Percentiles rank a stretch among this genome's conserved stretches.
Conservation (phyloP, 53 echinoderm and acorn worm genomes). For the Actinopyga echinites region DNA sequence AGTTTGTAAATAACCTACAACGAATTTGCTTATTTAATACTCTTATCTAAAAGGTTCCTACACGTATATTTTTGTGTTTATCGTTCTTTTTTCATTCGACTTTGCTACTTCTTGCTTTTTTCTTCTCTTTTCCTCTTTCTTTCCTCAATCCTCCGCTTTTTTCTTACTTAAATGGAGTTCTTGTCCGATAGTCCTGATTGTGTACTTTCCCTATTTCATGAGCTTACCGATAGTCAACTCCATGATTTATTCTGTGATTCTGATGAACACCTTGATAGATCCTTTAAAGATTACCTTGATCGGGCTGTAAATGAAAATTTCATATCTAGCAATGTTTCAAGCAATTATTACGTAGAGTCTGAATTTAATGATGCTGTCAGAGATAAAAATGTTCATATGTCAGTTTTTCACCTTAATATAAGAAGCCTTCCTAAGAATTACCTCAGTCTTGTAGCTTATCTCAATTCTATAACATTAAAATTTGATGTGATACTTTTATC, state of each 20-base stretch:
- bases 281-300: too few relatives aligned
- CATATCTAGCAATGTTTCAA: too few relatives aligned
- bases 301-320: neutral
- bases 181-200: neutral
- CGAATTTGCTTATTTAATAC: too few relatives aligned
- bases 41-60: too few relatives aligned
- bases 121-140: too few relatives aligned
- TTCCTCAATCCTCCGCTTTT: neutral
- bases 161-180: neutral
- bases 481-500: neutral
- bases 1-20: too few relatives aligned
- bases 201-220: neutral
- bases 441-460: neutral
- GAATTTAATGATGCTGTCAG: neutral
- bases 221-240: too few relatives aligned
- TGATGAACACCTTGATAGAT: neutral
- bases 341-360: too few relatives aligned
- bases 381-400: neutral
- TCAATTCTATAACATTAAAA: neutral
- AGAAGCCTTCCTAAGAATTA: slow-evolving; percentile 23
- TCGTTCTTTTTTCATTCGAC: too few relatives aligned
- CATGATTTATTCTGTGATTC: neutral
- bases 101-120: too few relatives aligned
- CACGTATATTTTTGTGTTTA: too few relatives aligned
- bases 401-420: slow-evolving; percentile 1